These are phyloP conservation scores for Anarsia innoxiella DNA, from an alignment of 2,888 invertebrate genomes.

Conservation along the genomic window DNA sequence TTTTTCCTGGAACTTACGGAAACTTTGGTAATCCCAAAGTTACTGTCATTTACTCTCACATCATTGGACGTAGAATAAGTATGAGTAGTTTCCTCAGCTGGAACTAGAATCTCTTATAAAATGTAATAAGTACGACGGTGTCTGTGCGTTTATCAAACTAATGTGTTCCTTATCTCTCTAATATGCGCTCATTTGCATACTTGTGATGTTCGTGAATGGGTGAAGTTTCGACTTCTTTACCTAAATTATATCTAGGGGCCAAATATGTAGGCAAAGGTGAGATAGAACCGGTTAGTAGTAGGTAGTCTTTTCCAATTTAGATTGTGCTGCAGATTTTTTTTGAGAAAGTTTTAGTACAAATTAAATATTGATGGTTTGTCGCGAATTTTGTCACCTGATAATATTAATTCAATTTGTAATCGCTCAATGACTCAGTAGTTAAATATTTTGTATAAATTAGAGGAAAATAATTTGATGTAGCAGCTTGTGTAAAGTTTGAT, in stretches of 20 bases:
- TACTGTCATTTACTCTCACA: slow-evolving; percentile 2
- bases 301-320: slow-evolving; percentile 8
- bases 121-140: slow-evolving; percentile 22
- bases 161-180: slow-evolving; percentile 34
- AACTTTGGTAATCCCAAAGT: slow-evolving; percentile 5
- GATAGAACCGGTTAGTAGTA: slow-evolving; percentile 5
- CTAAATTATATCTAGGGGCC: slow-evolving; percentile 12
- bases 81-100: slow-evolving; percentile 1
- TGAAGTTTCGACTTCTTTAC: slow-evolving; percentile 27
- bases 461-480: neutral
- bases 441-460: no score
- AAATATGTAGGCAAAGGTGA: slow-evolving; percentile 9
- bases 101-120: slow-evolving; percentile 15
- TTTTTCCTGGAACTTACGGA: slow-evolving; percentile 6
- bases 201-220: slow-evolving; percentile 35
- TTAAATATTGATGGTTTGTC: no score
- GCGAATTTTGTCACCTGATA: no score
- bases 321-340: slow-evolving; percentile 3
- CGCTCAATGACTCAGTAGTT: no score
- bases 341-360: no score
- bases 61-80: slow-evolving; percentile 4
- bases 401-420: no score
- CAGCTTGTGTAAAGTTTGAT: slow-evolving; percentile 16
- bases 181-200: slow-evolving; percentile 41
- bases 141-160: slow-evolving; percentile 30